Conservation (phyloP, 1,140 invertebrate species). For the Anoplophora glabripennis region DNA sequence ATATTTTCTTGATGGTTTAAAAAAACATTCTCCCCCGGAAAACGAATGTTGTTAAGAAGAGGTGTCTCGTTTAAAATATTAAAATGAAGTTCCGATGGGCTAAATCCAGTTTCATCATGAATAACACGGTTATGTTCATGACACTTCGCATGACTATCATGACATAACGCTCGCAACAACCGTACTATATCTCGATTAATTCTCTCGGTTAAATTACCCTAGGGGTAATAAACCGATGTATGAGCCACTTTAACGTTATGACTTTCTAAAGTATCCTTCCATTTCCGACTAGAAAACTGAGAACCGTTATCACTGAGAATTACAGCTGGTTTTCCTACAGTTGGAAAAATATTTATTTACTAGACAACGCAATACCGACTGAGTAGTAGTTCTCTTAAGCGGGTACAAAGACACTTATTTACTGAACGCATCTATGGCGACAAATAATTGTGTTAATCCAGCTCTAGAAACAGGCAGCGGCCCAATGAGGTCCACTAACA, state of each 20-base stretch:
- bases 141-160: constrained; percentile 1
- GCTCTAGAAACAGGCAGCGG: not conserved
- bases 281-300: constrained; percentile 3
- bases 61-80: too few relatives aligned
- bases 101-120: not conserved
- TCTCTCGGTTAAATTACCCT: constrained; percentile 1
- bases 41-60: too few relatives aligned
- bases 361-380: not conserved
- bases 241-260: not conserved
- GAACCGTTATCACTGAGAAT: constrained; percentile 9
- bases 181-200: not conserved
- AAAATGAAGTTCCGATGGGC: constrained; percentile 5
- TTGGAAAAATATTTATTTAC: not conserved
- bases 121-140: not conserved
- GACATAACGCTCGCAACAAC: constrained; percentile 8
- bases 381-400: not conserved
- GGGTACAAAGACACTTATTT: not conserved
- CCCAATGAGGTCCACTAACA: constrained; percentile 2
- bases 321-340: not conserved
- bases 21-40: constrained; percentile 18
- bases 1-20: constrained; percentile 3
- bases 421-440: not conserved
- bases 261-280: not conserved
- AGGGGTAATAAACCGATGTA: constrained; percentile 12
- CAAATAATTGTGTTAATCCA: constrained; percentile 8